Conservation (phyloP, 2,797 vertebrate genomes). For the Falco biarmicus region DNA sequence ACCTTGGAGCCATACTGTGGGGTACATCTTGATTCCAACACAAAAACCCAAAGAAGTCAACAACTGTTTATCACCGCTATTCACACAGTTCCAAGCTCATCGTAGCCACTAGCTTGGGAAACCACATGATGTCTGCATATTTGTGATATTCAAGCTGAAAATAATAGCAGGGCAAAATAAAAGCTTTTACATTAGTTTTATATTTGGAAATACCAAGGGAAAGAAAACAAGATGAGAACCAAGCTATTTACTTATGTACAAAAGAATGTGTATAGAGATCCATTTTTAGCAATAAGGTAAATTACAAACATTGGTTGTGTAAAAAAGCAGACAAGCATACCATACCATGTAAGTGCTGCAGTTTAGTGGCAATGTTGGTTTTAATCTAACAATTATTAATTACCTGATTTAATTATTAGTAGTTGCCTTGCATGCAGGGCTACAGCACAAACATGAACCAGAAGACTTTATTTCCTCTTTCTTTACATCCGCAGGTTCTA, state of each 20-base stretch:
- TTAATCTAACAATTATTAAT: not conserved
- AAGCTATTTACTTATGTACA: not conserved
- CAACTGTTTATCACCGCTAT: not conserved
- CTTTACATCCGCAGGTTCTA: not conserved
- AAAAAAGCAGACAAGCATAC: not conserved
- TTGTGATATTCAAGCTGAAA: not conserved
- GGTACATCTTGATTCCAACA: not conserved
- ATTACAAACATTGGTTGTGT: not conserved
- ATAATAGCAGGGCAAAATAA: not conserved
- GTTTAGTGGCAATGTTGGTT: not conserved
- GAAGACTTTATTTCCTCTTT: not conserved
- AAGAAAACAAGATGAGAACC: not conserved
- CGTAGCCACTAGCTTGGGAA: not conserved
- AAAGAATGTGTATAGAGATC: not conserved
- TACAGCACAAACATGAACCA: not conserved
- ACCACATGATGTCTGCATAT: not conserved
- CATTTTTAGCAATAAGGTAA: not conserved
- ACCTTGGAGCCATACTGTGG: not conserved
- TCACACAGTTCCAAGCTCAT: not conserved
- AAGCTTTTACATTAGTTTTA: not conserved
- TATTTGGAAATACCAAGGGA: not conserved
- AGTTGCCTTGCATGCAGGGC: not conserved
- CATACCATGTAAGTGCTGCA: not conserved
- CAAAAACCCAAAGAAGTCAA: not conserved
- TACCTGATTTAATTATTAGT: conserved; percentile 7